Evolutionary conservation across 1,140 invertebrate species (phyloP).

Genomic region (Drosophila hydei): DNA sequence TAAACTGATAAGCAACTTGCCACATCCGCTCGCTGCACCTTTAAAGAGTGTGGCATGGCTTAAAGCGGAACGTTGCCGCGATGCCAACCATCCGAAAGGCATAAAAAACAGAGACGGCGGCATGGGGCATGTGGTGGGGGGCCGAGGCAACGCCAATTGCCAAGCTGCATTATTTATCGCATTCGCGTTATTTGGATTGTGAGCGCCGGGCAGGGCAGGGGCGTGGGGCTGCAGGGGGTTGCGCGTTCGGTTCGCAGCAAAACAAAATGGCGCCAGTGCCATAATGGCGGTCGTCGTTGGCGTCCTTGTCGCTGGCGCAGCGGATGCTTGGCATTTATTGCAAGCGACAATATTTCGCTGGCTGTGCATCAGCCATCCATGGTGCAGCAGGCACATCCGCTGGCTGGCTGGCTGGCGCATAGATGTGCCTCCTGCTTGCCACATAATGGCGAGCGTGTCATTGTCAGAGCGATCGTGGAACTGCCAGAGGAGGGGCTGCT

Average conservation of each 20-base stretch:
- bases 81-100: slow-evolving; percentile 42
- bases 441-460: slow-evolving; percentile 35
- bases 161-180: slow-evolving; percentile 77
- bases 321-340: slow-evolving; percentile 80
- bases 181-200: slow-evolving; percentile 58
- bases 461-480: slow-evolving; percentile 26
- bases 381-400: slow-evolving; percentile 35
- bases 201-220: neutral
- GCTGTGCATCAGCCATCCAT: slow-evolving; percentile 31
- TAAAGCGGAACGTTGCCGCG: slow-evolving; percentile 25
- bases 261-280: slow-evolving; percentile 70
- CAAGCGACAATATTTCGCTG: slow-evolving; percentile 79
- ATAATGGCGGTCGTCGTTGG: slow-evolving; percentile 63
- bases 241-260: slow-evolving; percentile 21
- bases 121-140: neutral
- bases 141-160: slow-evolving; percentile 56
- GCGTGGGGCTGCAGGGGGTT: neutral
- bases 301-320: slow-evolving; percentile 62
- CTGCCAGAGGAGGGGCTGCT: neutral
- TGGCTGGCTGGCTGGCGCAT: slow-evolving; percentile 33
- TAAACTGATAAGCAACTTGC: slow-evolving; percentile 34
- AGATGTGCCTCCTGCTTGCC: slow-evolving; percentile 19
- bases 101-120: slow-evolving; percentile 38
- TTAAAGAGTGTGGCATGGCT: slow-evolving; percentile 28
- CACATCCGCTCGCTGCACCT: slow-evolving; percentile 32